These are phyloP conservation scores for Ondatra zibethicus DNA, from an alignment of 2,113 vertebrate species.

Conservation along the genomic window DNA sequence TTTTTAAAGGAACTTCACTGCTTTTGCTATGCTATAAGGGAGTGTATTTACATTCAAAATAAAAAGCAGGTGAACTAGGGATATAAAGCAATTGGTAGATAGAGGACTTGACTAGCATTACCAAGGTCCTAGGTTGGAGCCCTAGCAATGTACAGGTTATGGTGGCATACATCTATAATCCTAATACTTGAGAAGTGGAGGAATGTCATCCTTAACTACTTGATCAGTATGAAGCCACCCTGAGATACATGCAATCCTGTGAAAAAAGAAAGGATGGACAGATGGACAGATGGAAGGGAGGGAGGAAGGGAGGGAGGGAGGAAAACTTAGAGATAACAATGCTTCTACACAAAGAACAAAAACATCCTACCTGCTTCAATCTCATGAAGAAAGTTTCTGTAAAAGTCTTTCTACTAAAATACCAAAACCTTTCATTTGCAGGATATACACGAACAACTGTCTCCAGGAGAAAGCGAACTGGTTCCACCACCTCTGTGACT, in stretches of 20 bases:
- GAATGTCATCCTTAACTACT: neutral
- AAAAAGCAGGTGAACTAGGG: too few species aligned
- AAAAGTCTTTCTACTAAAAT: conserved; percentile 98
- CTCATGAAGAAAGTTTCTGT: conserved; percentile 97
- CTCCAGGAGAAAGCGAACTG: conserved; percentile 96
- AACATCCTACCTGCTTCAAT: conserved; percentile 93
- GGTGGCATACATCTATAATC: neutral
- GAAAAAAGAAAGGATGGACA: neutral
- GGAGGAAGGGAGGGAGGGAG: neutral
- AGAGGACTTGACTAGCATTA: neutral
- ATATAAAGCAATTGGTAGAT: neutral
- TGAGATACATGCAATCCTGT: neutral
- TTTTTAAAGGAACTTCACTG: neutral
- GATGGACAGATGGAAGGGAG: too few species aligned
- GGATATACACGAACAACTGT: conserved; percentile 95
- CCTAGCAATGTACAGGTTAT: neutral
- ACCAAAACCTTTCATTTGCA: conserved; percentile 98
- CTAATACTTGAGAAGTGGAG: neutral
- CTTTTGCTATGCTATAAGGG: conserved; percentile 7
- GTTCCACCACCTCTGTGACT: conserved; percentile 96
- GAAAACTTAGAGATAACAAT: neutral
- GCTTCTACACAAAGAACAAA: neutral
- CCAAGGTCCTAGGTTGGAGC: neutral
- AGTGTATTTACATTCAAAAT: conserved; percentile 35
- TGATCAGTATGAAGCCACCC: neutral